phyloP scores from a whole-genome alignment of 2,797 vertebrate species.

The Neostethus bicornis region DNA sequence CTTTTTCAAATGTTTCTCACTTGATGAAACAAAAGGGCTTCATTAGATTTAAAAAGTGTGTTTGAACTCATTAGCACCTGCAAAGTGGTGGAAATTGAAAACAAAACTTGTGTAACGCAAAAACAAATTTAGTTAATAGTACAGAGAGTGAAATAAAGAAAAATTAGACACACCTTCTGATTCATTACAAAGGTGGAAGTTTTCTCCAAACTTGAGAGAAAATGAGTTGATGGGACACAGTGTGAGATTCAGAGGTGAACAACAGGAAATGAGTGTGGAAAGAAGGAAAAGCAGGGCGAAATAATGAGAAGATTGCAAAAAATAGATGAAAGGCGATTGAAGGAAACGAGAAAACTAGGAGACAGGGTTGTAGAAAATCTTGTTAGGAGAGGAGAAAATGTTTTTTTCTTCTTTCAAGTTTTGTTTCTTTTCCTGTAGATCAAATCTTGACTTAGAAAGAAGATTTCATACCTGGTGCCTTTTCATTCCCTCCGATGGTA shows the following conservation, averaged over 20 bases:
- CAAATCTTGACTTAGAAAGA: not conserved
- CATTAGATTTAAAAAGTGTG: not conserved
- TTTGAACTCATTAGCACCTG: conserved; percentile 50
- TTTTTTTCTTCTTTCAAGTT: not conserved
- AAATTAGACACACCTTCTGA: not conserved
- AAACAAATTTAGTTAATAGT: not conserved
- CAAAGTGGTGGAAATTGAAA: conserved; percentile 33
- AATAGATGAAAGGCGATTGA: not conserved
- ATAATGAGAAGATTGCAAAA: not conserved
- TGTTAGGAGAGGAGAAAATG: not conserved
- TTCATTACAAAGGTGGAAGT: not conserved
- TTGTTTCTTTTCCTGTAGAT: not conserved
- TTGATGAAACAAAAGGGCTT: not conserved
- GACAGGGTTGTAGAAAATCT: not conserved
- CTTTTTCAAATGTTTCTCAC: conserved; percentile 3
- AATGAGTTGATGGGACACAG: not conserved
- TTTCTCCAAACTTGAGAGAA: not conserved
- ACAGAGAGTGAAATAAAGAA: not conserved
- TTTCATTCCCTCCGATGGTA: not conserved
- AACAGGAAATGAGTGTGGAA: conserved; percentile 20
- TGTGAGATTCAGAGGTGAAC: not conserved
- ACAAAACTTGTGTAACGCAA: not conserved
- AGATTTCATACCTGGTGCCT: conserved; percentile 1
- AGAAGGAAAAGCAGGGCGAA: not conserved
- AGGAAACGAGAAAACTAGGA: conserved; percentile 7